Base-by-base conservation (phyloP, 1,140 invertebrate species). In the Heliothis subflexa region DNA sequence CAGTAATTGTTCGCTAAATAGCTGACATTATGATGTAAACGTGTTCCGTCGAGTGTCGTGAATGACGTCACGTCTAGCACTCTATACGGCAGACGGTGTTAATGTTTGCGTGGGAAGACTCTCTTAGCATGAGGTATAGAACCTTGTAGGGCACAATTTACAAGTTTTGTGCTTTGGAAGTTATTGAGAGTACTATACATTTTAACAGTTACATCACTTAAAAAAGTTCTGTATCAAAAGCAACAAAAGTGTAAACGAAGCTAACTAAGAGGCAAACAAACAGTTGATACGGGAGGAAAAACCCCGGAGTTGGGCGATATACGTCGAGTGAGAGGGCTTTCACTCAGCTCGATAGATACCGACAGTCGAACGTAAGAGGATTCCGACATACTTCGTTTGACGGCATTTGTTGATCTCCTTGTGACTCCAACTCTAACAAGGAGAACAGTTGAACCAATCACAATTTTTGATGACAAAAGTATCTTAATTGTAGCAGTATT, bases 1-100 rank as follows among this genome's bases (percentile, higher is more conserved):
- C 57, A 28, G 25, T 61, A 33, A 61, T 61, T 61, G 57, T 61
- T 5, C 59, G 33, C n/a, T 61, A 61, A 61, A 13, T 33, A n/a
- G 28, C 33, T 61, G 11, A 12, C 13, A 33, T 33, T 61, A 61
- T 40, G 28, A 40, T 61, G 59, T 61, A 61, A 16, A 13, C n/a
- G 59, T 2, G 52, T n/a, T 18, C 3, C 12, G 13, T 54, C 3
- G 21, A 25, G 50, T 14, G 50, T 7, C 50, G 50, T n/a, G 14
- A 54, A 9, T 11, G 54, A 18, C 4, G 54, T 9, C 12, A 55
- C 54, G 16, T 16, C 16, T 21, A 40, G 3, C 33, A 40, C 33
- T 25, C 21, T 40, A 40, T 9, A 40, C 33, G 33, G 9, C 7
- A 40, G 5, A 40, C 33, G 33, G 33, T 40, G 33, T 9, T 40